Evolutionary conservation across 1,140 invertebrate genomes (phyloP).

Genomic region (Ectropis grisescens): DNA sequence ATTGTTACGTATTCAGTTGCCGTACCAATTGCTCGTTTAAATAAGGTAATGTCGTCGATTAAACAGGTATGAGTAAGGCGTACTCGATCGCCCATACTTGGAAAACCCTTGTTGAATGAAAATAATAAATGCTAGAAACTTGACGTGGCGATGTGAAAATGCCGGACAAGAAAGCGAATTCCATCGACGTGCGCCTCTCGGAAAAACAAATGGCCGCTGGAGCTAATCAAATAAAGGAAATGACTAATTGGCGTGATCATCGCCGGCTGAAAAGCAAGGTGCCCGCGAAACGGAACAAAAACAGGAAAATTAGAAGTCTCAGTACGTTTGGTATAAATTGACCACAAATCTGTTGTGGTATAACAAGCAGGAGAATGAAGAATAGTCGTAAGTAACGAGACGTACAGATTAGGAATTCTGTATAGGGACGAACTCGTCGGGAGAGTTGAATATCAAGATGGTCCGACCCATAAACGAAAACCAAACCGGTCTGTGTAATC

Average conservation of each 20-base stretch:
- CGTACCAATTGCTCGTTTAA: too few relatives aligned
- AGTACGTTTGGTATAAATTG: too few relatives aligned
- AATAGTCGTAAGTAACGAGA: too few relatives aligned
- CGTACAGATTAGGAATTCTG: slow-evolving; percentile 12
- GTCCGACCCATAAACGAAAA: slow-evolving; percentile 51
- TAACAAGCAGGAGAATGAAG: too few relatives aligned
- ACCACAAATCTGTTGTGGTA: too few relatives aligned
- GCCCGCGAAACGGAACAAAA: too few relatives aligned
- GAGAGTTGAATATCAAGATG: slow-evolving; percentile 25
- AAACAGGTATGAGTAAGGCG: slow-evolving; percentile 24
- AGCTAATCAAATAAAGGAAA: slow-evolving; percentile 3
- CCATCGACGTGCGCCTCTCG: slow-evolving; percentile 13
- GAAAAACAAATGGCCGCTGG: slow-evolving; percentile 18
- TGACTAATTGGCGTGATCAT: too few relatives aligned
- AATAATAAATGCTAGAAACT: slow-evolving; percentile 32
- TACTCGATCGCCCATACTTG: slow-evolving; percentile 18
- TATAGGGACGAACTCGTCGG: slow-evolving; percentile 11
- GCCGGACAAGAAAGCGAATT: too few relatives aligned
- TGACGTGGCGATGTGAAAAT: slow-evolving; percentile 17
- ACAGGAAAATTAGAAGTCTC: too few relatives aligned
- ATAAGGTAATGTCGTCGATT: slow-evolving; percentile 12
- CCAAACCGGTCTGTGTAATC: slow-evolving; percentile 57
- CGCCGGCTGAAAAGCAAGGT: too few relatives aligned
- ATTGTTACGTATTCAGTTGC: too few relatives aligned
- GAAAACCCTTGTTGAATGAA: slow-evolving; percentile 30